Percentiles rank a stretch among this genome's conserved stretches.
Evolutionary conservation across 2,113 vertebrate genomes (phyloP).

Genomic region (Prolemur simus): DNA sequence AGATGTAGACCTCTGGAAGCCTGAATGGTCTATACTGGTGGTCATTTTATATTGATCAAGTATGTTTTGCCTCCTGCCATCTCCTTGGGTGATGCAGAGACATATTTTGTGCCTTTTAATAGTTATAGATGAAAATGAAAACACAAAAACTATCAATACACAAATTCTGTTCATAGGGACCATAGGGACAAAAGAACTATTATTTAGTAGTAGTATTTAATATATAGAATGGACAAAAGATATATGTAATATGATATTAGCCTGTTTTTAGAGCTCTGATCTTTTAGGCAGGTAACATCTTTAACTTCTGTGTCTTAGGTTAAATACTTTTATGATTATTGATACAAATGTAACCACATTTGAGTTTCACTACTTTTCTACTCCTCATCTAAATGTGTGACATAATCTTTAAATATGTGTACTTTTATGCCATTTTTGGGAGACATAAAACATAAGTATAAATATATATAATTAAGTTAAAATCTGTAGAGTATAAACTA

Average conservation of each 20-base stretch:
- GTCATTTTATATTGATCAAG: background rate
- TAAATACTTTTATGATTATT: background rate
- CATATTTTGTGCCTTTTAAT: background rate
- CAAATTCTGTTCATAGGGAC: background rate
- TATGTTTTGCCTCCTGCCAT: background rate
- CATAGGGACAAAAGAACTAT: background rate
- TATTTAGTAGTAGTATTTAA: background rate
- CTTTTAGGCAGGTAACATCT: background rate
- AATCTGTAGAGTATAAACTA: background rate
- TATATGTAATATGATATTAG: background rate
- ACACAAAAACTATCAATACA: background rate
- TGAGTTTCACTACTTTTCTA: background rate
- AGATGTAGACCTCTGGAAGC: background rate
- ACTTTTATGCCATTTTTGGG: background rate
- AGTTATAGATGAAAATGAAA: background rate
- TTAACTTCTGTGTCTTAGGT: background rate
- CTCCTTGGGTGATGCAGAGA: background rate
- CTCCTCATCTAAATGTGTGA: background rate
- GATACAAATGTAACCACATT: background rate
- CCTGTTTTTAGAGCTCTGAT: background rate
- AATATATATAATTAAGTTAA: background rate
- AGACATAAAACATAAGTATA: background rate
- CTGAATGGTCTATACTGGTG: background rate
- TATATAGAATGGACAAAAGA: background rate
- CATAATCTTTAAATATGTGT: background rate